phyloP scores from a whole-genome alignment of 2,888 invertebrate genomes.

The Pinctada fucata region DNA sequence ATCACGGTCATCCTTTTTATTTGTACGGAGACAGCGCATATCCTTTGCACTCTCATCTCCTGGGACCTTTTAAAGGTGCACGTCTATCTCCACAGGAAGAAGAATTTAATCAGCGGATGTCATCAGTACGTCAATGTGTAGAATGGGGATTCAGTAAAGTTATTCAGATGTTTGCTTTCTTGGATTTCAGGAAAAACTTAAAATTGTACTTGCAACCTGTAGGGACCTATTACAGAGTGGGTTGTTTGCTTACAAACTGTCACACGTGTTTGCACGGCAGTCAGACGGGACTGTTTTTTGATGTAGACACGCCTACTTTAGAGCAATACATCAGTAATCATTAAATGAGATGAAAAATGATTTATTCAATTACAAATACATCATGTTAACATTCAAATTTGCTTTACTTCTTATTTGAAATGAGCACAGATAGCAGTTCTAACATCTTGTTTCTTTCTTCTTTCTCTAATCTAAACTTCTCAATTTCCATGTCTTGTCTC shows the following conservation, averaged over 20 bases:
- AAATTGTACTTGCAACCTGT: slow-evolving; percentile 48
- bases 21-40: slow-evolving; percentile 37
- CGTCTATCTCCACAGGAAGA: slow-evolving; percentile 15
- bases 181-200: slow-evolving; percentile 32
- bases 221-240: slow-evolving; percentile 42
- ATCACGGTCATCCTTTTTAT: background rate
- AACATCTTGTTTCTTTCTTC: slow-evolving; percentile 10
- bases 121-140: slow-evolving; percentile 31
- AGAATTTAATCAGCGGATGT: slow-evolving; percentile 37
- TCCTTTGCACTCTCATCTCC: slow-evolving; percentile 20
- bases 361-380: background rate
- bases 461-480: slow-evolving; percentile 17
- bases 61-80: slow-evolving; percentile 29
- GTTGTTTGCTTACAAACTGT: slow-evolving; percentile 35
- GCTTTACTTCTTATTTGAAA: background rate
- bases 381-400: background rate
- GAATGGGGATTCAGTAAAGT: slow-evolving; percentile 37
- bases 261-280: slow-evolving; percentile 38
- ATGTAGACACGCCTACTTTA: slow-evolving; percentile 17
- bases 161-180: slow-evolving; percentile 17
- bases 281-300: slow-evolving; percentile 11
- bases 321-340: slow-evolving; percentile 12
- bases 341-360: background rate
- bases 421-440: background rate
- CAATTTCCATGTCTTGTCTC: background rate